A percentile compares a stretch with the other conserved stretches of the same genome.
phyloP scores from a whole-genome alignment of 2,113 vertebrate species.

The Actenoides lindsayi region DNA sequence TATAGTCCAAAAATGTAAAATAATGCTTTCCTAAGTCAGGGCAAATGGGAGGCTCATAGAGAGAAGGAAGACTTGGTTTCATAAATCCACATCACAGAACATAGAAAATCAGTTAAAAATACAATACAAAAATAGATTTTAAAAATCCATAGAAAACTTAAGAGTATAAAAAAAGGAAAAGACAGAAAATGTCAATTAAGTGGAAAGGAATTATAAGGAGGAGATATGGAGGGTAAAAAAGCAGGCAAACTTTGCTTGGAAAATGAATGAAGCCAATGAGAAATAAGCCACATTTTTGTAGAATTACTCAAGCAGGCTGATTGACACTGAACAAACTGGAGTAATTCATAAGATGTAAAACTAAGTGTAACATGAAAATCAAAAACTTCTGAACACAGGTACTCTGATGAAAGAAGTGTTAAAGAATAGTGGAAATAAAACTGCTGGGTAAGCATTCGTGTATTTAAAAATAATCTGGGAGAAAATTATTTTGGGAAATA shows the following conservation, averaged over 20 bases:
- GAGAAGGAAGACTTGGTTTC: not conserved
- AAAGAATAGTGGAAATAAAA: not conserved
- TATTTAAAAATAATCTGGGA: not conserved
- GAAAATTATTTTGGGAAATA: not conserved
- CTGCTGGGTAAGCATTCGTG: not conserved
- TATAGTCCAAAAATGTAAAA: not conserved
- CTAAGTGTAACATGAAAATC: not conserved
- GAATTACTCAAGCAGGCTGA: not conserved
- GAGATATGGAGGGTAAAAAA: not conserved
- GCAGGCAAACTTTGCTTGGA: not conserved
- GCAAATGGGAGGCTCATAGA: fast-evolving
- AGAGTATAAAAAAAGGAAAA: not conserved
- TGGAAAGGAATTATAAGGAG: not conserved
- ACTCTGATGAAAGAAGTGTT: not conserved
- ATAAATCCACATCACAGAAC: not conserved
- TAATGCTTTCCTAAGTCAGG: not conserved
- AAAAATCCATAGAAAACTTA: not conserved
- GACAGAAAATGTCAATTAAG: not conserved
- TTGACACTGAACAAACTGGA: not conserved
- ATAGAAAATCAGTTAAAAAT: not conserved
- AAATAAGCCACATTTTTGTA: not conserved
- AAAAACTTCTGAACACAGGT: not conserved
- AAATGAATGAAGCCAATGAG: not conserved
- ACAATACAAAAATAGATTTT: not conserved
- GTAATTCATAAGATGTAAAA: fast-evolving